Percentiles rank a stretch among this genome's conserved stretches.
Evolutionary conservation across 2,888 invertebrate species (phyloP).

Genomic region (Dicyrtoma fusca): DNA sequence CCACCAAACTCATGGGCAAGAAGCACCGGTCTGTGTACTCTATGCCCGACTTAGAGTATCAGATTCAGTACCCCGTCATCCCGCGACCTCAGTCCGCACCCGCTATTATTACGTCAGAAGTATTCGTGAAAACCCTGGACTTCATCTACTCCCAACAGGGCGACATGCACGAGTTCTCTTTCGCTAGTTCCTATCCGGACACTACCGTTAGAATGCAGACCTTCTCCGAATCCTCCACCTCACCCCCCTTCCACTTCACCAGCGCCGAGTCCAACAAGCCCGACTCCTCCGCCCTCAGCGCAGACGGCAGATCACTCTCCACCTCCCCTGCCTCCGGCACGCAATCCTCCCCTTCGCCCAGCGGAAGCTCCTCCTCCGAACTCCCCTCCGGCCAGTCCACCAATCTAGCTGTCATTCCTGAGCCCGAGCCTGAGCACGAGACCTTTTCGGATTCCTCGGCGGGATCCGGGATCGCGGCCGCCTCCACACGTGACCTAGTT

Average conservation of each 20-base stretch:
- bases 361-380: conserved; percentile 17
- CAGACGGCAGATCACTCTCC: neutral
- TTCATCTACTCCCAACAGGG: conserved; percentile 49
- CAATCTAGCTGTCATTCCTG: conserved; percentile 1
- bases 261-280: neutral
- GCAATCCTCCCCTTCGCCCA: conserved; percentile 5
- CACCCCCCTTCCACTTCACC: neutral
- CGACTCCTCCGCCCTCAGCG: neutral
- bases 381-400: neutral
- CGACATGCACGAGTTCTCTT: conserved; percentile 40
- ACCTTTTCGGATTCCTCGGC: neutral
- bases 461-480: neutral
- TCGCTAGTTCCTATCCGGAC: neutral
- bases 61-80: conserved; percentile 52
- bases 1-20: conserved; percentile 52
- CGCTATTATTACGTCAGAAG: conserved; percentile 55
- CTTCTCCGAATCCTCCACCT: neutral
- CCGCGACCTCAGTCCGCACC: conserved; percentile 55
- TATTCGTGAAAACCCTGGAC: conserved; percentile 54
- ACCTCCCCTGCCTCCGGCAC: conserved; percentile 16
- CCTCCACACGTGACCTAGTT: neutral
- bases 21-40: conserved; percentile 49
- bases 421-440: conserved; percentile 2
- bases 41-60: conserved; percentile 55
- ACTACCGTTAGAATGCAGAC: neutral